These are phyloP conservation scores for Dynastes grantii DNA, from an alignment of 2,888 invertebrate species.

Conservation along the genomic window DNA sequence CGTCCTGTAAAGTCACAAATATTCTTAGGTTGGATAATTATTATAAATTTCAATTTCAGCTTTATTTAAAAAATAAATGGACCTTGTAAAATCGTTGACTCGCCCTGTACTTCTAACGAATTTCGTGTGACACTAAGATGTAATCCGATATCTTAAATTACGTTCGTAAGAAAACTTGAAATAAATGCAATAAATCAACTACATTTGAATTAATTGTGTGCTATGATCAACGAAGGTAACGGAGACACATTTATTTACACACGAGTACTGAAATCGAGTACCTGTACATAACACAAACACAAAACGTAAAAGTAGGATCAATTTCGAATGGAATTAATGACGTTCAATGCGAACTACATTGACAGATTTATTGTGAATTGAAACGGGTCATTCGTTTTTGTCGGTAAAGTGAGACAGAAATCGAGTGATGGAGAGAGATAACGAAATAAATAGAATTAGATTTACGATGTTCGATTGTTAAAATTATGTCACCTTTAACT, in stretches of 20 bases:
- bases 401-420: neutral
- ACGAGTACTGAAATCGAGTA: neutral
- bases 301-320: constrained; percentile 1
- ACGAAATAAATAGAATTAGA: neutral
- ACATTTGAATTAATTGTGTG: too few species aligned
- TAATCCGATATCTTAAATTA: too few species aligned
- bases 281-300: neutral
- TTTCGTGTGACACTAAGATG: too few species aligned
- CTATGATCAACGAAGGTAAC: neutral
- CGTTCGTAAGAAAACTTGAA: too few species aligned
- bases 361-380: constrained; percentile 17
- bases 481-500: constrained; percentile 24
- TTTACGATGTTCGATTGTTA: constrained; percentile 23
- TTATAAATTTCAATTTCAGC: too few species aligned
- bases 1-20: too few species aligned
- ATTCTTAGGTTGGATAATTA: too few species aligned
- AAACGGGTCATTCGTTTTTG: constrained; percentile 37
- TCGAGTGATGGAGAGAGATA: neutral
- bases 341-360: neutral
- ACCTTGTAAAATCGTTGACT: too few species aligned
- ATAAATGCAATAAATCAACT: too few species aligned
- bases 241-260: neutral
- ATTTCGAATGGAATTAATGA: constrained; percentile 13
- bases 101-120: too few species aligned
- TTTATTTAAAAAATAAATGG: too few species aligned